Conservation (phyloP, 2,113 vertebrate species). For the Cnemophilus loriae region DNA sequence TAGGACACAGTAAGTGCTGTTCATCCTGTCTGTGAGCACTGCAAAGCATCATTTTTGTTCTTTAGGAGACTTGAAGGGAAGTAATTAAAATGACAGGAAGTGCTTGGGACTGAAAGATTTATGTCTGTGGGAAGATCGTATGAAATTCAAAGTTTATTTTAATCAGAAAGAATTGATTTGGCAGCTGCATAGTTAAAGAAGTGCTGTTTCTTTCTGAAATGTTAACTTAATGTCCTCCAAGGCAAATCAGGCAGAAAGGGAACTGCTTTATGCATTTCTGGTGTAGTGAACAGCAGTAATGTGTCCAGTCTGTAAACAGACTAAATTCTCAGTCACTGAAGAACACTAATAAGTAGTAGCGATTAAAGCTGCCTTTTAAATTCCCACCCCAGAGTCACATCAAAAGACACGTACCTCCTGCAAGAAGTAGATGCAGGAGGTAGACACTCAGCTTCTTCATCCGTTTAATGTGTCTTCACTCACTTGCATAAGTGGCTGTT, state of each 20-base stretch:
- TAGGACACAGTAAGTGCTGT: background rate
- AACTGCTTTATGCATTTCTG: background rate
- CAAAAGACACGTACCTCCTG: background rate
- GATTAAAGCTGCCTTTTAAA: background rate
- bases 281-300: background rate
- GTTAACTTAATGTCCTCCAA: background rate
- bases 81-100: constrained; percentile 31
- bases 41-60: background rate
- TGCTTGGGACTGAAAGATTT: background rate
- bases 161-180: background rate
- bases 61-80: background rate
- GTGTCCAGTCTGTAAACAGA: background rate
- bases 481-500: background rate
- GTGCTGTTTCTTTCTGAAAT: background rate
- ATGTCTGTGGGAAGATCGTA: background rate
- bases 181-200: background rate
- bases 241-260: background rate
- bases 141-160: background rate
- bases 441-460: background rate
- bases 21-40: background rate
- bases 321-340: background rate
- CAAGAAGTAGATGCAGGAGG: background rate
- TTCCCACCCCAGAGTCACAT: background rate
- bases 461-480: background rate
- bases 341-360: background rate